Evolutionary conservation across 1,140 invertebrate genomes (phyloP).

Genomic region (Eriosoma lanigerum): DNA sequence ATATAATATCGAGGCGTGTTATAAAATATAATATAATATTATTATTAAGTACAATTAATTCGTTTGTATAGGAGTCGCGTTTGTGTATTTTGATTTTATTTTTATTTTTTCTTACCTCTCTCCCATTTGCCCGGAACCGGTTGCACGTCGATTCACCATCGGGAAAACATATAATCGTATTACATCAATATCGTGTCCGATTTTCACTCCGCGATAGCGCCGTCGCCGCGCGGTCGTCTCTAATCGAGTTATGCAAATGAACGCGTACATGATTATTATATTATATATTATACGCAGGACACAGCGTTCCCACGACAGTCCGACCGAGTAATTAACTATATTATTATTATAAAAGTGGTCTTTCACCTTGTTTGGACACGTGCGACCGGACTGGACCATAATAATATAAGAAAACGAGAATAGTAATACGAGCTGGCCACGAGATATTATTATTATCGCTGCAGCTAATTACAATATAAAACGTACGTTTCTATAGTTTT

Average conservation of each 20-base stretch:
- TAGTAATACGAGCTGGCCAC: background rate
- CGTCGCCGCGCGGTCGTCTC: conserved; percentile 1
- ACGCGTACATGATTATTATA: background rate
- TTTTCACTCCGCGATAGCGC: conserved; percentile 6
- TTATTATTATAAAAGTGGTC: conserved; percentile 3
- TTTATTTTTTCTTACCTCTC: background rate
- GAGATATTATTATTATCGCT: too few relatives aligned
- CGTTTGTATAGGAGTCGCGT: background rate
- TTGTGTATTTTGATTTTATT: background rate
- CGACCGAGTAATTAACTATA: conserved; percentile 15
- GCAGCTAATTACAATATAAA: too few relatives aligned
- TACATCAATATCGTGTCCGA: background rate
- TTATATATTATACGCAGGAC: conserved; percentile 14
- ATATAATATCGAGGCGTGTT: too few relatives aligned
- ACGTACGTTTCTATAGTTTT: too few relatives aligned
- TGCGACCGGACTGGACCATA: conserved; percentile 43
- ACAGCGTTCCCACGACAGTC: conserved; percentile 38
- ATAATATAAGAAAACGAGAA: background rate
- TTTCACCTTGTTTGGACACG: conserved; percentile 46
- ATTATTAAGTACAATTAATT: too few relatives aligned
- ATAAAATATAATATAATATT: too few relatives aligned
- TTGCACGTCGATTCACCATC: background rate
- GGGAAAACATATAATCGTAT: background rate
- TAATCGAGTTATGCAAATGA: conserved; percentile 50
- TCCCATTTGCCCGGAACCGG: background rate